A percentile compares a stretch with the other conserved stretches of the same genome.
phyloP scores from a whole-genome alignment of 37 sponge, comb jelly and placozoan species.

The Axinella damicornis region DNA sequence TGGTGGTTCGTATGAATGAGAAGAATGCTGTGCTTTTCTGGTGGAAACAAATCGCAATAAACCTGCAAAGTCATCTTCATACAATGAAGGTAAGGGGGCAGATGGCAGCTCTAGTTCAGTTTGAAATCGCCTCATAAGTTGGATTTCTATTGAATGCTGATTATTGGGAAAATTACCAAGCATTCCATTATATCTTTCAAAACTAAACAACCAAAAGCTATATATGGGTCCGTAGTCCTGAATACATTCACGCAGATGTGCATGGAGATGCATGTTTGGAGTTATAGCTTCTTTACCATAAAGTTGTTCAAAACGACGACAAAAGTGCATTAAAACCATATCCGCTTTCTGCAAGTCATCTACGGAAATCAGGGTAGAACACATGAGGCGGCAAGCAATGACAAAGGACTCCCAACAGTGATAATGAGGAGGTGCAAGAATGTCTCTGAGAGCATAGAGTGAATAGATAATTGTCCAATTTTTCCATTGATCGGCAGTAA shows the following conservation, averaged over 20 bases:
- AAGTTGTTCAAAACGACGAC: neutral
- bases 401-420: neutral
- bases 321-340: neutral
- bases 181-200: constrained; percentile 16
- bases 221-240: neutral
- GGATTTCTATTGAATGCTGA: too few species aligned
- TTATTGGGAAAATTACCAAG: neutral
- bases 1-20: too few species aligned
- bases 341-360: neutral
- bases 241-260: neutral
- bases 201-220: constrained; percentile 3
- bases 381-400: neutral
- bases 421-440: neutral
- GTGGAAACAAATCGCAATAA: too few species aligned
- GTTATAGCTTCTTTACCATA: neutral
- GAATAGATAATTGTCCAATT: neutral
- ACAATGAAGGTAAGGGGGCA: too few species aligned
- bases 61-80: too few species aligned
- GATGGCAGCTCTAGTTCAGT: too few species aligned
- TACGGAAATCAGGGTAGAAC: neutral
- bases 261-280: constrained; percentile 14
- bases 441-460: neutral
- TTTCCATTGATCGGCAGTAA: constrained; percentile 2
- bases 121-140: too few species aligned
- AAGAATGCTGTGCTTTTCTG: too few species aligned